Base-by-base conservation (phyloP, 2,797 vertebrate species). In the Geotrypetes seraphini region DNA sequence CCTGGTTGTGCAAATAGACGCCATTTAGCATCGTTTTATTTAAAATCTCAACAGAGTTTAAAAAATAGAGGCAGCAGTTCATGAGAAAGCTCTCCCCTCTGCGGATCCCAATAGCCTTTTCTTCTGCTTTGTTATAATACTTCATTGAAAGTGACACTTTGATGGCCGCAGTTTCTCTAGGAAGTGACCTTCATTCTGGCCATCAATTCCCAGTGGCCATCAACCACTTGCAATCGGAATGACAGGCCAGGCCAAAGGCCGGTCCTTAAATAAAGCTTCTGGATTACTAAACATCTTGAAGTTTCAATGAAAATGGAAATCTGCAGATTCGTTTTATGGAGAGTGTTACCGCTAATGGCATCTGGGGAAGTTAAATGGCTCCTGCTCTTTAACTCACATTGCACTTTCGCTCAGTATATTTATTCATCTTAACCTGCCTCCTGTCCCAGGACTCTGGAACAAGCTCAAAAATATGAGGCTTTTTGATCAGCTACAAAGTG, bases 131-230 rank as follows among this genome's bases (percentile, higher is more conserved):
- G 73, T 79, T 73, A 76, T 72, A 73, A 79, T 81, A 67, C 77
- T 82, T 85, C 79, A 86, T 84, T 77, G 72, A 40, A 77, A 81
- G 60, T 88, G 85, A 85, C 86, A 88, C 71, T 23, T 83, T 85
- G 82, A 84, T 81, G 67, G 83, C 78, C 56, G 60, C 65, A 66
- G 75, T 78, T 77, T 87, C 78, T 75, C 79, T 75, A 73, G 79
- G 75, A 75, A 84, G 75, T 88, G 84, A 88, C 87, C 72, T 79
- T 83, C 83, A 77, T 52, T 66, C 73, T 43, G 69, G 71, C 76
- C 83, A 88, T 87, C 58, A 83, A 89, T 85, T 78, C 75, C 72
- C 73, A 80, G 74, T 77, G 79, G 82, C 78, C 72, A 73, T 82
- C 69, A 75, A 63, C 69, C 65, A 23, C 60, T 67, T 49, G 66